Evolutionary conservation across 2,113 vertebrate species (phyloP), one percentile per base, ranked within the genome.

Genomic region (Pao palembangensis): DNA sequence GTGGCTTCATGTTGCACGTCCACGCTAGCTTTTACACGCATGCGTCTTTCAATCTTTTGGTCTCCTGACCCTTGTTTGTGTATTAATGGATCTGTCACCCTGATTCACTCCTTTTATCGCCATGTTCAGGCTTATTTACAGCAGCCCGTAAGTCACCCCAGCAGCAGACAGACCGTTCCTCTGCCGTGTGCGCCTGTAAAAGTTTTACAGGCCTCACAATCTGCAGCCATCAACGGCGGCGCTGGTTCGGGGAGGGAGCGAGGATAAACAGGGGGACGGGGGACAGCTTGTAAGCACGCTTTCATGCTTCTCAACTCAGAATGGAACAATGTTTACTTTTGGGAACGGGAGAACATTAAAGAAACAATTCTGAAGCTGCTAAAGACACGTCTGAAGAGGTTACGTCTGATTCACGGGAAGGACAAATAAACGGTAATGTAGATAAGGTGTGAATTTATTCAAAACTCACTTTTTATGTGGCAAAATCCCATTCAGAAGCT

Each of bases 161-260:
- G 64, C 63, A 51, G 57, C 62, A 80, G 85, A 84, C 82, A 80
- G 79, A 81, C 79, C 76, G 79, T 86, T 71, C 63, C 64, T 87
- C 82, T 87, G 79, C 4, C 44, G 70, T 78, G 80, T 76, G 75
- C 73, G 21, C 51, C 14, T 83, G 81, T 88, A 85, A 88, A 90
- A 88, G 72, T 84, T 91, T 90, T 87, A 90, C 87, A 70, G 80
- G 77, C 67, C 81, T 87, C 80, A 85, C 85, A 88, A 88, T 88
- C 84, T 81, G 81, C 80, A 81, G 60, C 67, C 63, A 57, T 72
- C 34, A 66, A 75, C 62, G 59, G 71, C 58, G 64, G 72, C 6
- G 55, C 55, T 42, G 48, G 50, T n/a, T 8, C 31, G 6, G 25
- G 25, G 41, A 14, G 54, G 49, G 58, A 63, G 66, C 63, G 41